Base-by-base conservation (phyloP, 2,888 invertebrate species). In the Agonopterix subpropinquella region DNA sequence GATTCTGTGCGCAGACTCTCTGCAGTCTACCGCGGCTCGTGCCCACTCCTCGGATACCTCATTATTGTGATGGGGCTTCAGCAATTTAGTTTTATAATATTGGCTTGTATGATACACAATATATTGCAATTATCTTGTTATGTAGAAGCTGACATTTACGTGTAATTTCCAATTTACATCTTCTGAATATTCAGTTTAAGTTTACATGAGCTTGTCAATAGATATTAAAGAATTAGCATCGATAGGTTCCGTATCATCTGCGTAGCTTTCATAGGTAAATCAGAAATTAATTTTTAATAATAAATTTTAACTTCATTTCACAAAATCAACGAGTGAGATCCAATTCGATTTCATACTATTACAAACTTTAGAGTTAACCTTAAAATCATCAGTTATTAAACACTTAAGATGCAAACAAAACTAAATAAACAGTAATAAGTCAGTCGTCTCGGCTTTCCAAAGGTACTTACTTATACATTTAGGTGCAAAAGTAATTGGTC, bases 11-110 rank as follows among this genome's bases (percentile, higher is more conserved):
- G 51, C 47, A 45, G 9, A 10, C 43, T 42, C 49, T 35, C 15
- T 41, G 18, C 36, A 44, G 13, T 36, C 46, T 8, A 3, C 28
- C 15, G 11, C 45, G 15, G 39, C 51, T 48, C 52, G 50, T 44
- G 52, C 50, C 36, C 49, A 51, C 51, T 56, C 54, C 54, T 52
- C 50, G 43, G 47, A 44, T 39, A 46, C 50, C 49, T 60, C 54
- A 58, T 60, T 58, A 58, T 48, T 53, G 53, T 46, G 53, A 56
- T 52, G 57, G 28, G 52, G 53, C 52, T 52, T 43, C 53, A 41
- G 45, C 48, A 51, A 50, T 48, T 49, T 53, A 53, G 52, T 48
- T 53, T 56, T 53, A 56, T 54, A 53, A 54, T 55, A 44, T 46
- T 41, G 39, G 47, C 44, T 43, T 47, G 4, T 44, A 52, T 50